Base-by-base conservation (phyloP, 2,113 vertebrate species). In the Uria aalge region DNA sequence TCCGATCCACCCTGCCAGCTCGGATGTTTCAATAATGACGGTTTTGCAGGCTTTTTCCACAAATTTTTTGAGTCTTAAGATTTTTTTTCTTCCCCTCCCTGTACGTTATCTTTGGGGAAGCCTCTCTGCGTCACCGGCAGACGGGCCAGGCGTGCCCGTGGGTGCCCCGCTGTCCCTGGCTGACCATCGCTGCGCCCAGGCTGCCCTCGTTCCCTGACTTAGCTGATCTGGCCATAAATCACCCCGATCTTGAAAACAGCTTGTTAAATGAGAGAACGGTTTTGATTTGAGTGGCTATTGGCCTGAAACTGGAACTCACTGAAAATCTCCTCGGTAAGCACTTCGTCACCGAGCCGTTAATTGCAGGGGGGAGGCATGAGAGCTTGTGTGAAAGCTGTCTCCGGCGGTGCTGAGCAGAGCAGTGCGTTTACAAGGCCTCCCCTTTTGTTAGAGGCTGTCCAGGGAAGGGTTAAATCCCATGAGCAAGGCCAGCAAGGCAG, bases 401-500 rank as follows among this genome's bases (percentile, higher is more conserved):
- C 40, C 73, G 52, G 12, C 0, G 2, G 30, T 27, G 50, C 72
- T 41, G 53, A 82, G 79, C 66, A 30, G 45, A 90, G 43, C 20
- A 9, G 3, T 18, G 59, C 73, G 72, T 76, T 38, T 82, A 15
- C 57, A 45, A 45, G 53, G 59, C 71, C n/a, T 55, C 62, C 38
- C 48, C 36, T 77, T 71, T 94, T 56, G 53, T 60, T 57, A 30
- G 84, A 66, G 90, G 68, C 83, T 88, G 60, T 52, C 80, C 4
- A 34, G 91, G 92, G 63, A 96, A 94, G 95, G 72, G 96, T 97
- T 97, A 96, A 97, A 88, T 84, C 79, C 94, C 71, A 26, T 62
- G 48, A 80, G 62, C 80, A 22, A 75, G 85, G 87, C 86, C 84
- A 87, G 52, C 53, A 8, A 89, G 92, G 59, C 85, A 83, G 88